These are phyloP conservation scores for Calliopum simillimum DNA, from an alignment of 2,888 invertebrate species.

Conservation along the genomic window DNA sequence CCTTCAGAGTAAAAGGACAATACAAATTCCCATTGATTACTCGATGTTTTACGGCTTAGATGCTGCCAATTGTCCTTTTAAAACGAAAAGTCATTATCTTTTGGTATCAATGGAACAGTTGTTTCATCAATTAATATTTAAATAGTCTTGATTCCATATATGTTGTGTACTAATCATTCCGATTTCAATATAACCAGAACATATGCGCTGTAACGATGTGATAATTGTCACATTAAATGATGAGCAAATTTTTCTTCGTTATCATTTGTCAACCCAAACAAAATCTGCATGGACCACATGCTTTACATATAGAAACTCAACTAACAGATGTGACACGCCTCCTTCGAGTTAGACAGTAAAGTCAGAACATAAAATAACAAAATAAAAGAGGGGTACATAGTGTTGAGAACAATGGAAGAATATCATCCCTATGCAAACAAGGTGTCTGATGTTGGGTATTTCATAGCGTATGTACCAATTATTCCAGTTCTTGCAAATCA, in stretches of 20 bases:
- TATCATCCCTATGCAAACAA: not conserved
- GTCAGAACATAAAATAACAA: constrained; percentile 1
- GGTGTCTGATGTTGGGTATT: too few species aligned
- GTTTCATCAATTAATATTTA: constrained; percentile 42
- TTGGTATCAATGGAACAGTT: constrained; percentile 42
- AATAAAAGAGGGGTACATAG: not conserved
- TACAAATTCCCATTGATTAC: too few species aligned
- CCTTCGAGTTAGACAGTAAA: constrained; percentile 8
- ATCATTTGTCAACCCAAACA: not conserved
- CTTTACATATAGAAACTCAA: constrained; percentile 1
- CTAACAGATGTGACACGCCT: constrained; percentile 26
- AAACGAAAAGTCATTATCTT: too few species aligned
- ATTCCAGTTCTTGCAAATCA: too few species aligned
- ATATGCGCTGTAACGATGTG: constrained; percentile 37
- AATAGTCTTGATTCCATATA: too few species aligned
- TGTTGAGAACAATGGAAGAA: not conserved
- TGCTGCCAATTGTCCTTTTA: too few species aligned
- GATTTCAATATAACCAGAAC: not conserved
- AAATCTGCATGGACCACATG: constrained; percentile 33
- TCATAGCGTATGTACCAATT: too few species aligned
- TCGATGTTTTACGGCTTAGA: too few species aligned
- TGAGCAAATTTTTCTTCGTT: too few species aligned
- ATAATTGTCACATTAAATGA: not conserved
- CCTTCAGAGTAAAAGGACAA: too few species aligned
- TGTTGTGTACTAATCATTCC: too few species aligned